Base-by-base conservation (phyloP, 2,113 vertebrate species). In the Elachura formosa region DNA sequence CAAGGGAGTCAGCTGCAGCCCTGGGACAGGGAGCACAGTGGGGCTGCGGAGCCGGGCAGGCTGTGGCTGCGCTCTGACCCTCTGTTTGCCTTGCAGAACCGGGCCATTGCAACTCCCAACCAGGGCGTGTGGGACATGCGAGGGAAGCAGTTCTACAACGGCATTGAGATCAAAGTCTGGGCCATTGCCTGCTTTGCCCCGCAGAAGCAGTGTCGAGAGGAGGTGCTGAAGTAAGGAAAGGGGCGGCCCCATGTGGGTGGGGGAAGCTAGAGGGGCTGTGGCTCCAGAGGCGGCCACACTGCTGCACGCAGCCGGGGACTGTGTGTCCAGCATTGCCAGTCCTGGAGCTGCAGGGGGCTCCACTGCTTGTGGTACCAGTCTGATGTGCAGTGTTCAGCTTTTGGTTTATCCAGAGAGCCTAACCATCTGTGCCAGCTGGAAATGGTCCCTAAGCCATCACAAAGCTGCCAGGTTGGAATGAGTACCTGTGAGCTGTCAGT, bases 161-260 rank as follows among this genome's bases (percentile, higher is more conserved):
- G 99, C 93, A 99, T 99, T 43, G 99, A 99, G 98, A 99, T 99
- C 98, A 99, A 99, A 98, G 99, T 99, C 90, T 99, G 99, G 99
- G 99, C 99, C 40, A 99, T 99, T 58, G 99, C 99, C 83, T 99
- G 99, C 98, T 99, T 99, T 94, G 99, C 99, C 96, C 99, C 99
- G 2, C 99, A 99, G 98, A 99, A 99, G 95, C 99, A 99, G 95
- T 99, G 99, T 97, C 98, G 99, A 91, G 99, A 99, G 97, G 99
- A 99, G 96, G 99, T 99, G 97, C 98, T 99, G 86, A 99, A 99
- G 99, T 99, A 98, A 99, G 99, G 95, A 97, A 84, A 59, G 78
- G 90, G 89, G 71, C 81, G 87, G 90, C 66, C 66, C 67, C 17
- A 3, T 4, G 29, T 0, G 87, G 72, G 73, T 55, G 74, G 81